A percentile compares a stretch with the other conserved stretches of the same genome.
These are phyloP conservation scores for Drosophila eohydei DNA, from an alignment of 2,888 invertebrate species.

Conservation along the genomic window DNA sequence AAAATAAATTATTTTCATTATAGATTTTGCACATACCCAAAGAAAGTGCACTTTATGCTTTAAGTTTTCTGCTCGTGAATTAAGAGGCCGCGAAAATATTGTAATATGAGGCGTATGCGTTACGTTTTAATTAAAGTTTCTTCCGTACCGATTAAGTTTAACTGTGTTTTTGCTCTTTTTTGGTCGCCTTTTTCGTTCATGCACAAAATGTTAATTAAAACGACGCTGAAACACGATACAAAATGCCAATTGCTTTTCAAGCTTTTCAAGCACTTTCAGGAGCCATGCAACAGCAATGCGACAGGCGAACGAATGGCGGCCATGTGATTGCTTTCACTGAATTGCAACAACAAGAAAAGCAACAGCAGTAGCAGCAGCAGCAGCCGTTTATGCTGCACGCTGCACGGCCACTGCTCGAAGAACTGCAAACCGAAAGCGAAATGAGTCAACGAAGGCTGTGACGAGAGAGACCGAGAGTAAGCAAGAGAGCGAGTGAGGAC, in stretches of 20 bases:
- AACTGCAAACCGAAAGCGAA: conserved; percentile 35
- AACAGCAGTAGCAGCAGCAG: not conserved
- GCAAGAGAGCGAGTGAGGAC: conserved; percentile 8
- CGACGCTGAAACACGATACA: conserved; percentile 17
- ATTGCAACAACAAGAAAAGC: conserved; percentile 42
- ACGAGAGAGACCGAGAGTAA: not conserved
- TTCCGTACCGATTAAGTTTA: conserved; percentile 26
- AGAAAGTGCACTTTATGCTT: not conserved
- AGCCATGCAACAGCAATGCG: conserved; percentile 48
- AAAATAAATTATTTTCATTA: not conserved
- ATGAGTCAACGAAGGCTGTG: conserved; percentile 12
- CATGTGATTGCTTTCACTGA: conserved; percentile 66
- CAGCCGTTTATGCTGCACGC: conserved; percentile 36
- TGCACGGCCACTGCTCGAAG: conserved; percentile 43
- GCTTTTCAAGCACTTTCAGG: conserved; percentile 17
- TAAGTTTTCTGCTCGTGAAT: not conserved
- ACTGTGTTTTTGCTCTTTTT: conserved; percentile 4
- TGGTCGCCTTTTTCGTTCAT: conserved; percentile 16
- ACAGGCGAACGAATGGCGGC: conserved; percentile 63
- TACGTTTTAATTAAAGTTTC: conserved; percentile 64
- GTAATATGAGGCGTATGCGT: conserved; percentile 29
- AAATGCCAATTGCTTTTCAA: conserved; percentile 19
- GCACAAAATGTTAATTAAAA: conserved; percentile 61
- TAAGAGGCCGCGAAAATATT: not conserved
- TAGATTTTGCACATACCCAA: not conserved